Base-by-base conservation (phyloP, 1,140 invertebrate genomes). In the Lordiphosa clarofinis region DNA sequence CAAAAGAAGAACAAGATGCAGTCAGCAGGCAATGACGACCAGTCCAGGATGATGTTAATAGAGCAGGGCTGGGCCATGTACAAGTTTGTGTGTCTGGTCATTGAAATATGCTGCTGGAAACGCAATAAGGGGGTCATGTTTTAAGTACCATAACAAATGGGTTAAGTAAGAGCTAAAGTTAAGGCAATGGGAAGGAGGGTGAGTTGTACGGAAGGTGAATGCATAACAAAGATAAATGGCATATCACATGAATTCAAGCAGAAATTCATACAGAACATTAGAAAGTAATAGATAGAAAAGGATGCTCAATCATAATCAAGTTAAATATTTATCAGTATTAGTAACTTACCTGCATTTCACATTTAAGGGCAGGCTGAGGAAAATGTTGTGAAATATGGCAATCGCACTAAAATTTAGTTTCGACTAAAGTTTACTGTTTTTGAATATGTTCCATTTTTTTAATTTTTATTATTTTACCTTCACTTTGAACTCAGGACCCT, bases 171-270 rank as follows among this genome's bases (percentile, higher is more conserved):
- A 47, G 36, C 15, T n/a, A 15, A 28, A 21, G 31, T 0, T 1
- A 11, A 36, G 44, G 28, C n/a, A n/a, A n/a, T 0, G 7, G 4
- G 42, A 31, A 2, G 36, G 28, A 11, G 46, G 0, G 21, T 2
- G 21, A 0, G 3, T 2, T 1, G 3, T 1, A 7, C 5, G 24
- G 4, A 7, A 5, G 24, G 24, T 28, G 24, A 28, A 68, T 68
- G 64, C 64, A 68, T 68, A 68, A 68, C 64, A 68, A 59, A 68
- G 64, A 68, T 68, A 67, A 68, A 68, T 68, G 64, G 63, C 63
- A 68, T 68, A 67, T 68, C 63, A 58, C 13, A 56, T 31, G 61
- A 67, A 67, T 67, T 55, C 53, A 66, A 37, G 46, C 53, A 68
- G 55, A 68, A 59, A 67, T 52, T 52, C 57, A 64, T 48, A 46